A percentile compares a stretch with the other conserved stretches of the same genome.
These are phyloP conservation scores for Platysternon megacephalum DNA, from an alignment of 2,113 vertebrate species.

Conservation along the genomic window DNA sequence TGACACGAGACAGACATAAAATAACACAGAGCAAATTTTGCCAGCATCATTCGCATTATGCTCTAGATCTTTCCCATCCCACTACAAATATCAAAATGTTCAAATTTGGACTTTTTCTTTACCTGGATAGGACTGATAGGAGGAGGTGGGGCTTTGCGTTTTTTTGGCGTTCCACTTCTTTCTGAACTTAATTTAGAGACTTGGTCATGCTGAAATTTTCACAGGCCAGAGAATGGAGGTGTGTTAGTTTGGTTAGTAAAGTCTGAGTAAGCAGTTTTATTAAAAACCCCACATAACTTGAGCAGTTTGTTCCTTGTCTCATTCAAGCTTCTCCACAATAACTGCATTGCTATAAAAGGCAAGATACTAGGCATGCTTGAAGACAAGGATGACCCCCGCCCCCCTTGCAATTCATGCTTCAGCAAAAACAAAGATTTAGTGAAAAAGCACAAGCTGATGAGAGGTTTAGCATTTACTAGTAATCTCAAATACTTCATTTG, in stretches of 20 bases:
- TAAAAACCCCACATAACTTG: constrained; percentile 48
- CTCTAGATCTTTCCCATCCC: constrained; percentile 7
- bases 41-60: neutral
- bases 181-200: constrained; percentile 96
- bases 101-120: constrained; percentile 76
- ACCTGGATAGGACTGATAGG: constrained; percentile 96
- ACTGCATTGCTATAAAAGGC: constrained; percentile 6
- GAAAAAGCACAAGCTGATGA: constrained; percentile 59
- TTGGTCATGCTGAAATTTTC: constrained; percentile 94
- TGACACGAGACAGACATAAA: neutral
- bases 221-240: constrained; percentile 85
- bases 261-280: constrained; percentile 73
- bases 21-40: constrained; percentile 19
- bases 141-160: constrained; percentile 99
- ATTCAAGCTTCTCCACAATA: neutral
- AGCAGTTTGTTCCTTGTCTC: constrained; percentile 69
- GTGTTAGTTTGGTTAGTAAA: constrained; percentile 89
- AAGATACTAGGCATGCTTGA: constrained; percentile 66
- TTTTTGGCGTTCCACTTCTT: constrained; percentile 98
- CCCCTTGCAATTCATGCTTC: constrained; percentile 71
- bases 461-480: constrained; percentile 24
- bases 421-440: constrained; percentile 70
- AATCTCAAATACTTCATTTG: constrained; percentile 5
- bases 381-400: neutral
- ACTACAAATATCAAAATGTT: constrained; percentile 12